Conservation (phyloP, 2,888 invertebrate genomes). For the Anthoptus insignis region DNA sequence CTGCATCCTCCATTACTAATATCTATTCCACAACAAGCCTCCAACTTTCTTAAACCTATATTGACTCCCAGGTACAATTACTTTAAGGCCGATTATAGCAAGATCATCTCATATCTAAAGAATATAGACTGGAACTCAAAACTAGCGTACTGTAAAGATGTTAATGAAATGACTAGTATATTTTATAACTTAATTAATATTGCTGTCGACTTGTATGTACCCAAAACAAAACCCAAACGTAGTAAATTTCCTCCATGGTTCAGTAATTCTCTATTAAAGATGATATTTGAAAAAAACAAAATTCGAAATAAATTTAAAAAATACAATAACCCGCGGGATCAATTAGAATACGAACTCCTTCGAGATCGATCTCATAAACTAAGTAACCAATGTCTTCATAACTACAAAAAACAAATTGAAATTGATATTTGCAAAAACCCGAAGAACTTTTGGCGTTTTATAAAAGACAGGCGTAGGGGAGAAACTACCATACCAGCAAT, state of each 20-base stretch:
- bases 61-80: neutral
- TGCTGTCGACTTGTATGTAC: neutral
- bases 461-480: neutral
- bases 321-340: neutral
- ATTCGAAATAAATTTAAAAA: neutral
- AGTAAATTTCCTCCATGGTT: neutral
- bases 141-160: neutral
- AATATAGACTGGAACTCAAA: neutral
- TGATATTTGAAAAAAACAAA: neutral
- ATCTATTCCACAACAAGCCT: neutral
- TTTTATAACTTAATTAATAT: neutral
- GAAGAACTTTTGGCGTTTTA: neutral
- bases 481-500: neutral
- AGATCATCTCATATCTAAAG: neutral
- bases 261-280: neutral
- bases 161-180: constrained; percentile 4
- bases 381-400: neutral
- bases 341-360: neutral
- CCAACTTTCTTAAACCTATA: neutral
- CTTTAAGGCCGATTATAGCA: constrained; percentile 10
- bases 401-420: too few relatives aligned
- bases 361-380: neutral
- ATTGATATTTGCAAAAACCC: neutral
- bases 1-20: neutral
- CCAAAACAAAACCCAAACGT: neutral